Conservation (phyloP, 2,797 vertebrate genomes). For the Neosalanx taihuensis region DNA sequence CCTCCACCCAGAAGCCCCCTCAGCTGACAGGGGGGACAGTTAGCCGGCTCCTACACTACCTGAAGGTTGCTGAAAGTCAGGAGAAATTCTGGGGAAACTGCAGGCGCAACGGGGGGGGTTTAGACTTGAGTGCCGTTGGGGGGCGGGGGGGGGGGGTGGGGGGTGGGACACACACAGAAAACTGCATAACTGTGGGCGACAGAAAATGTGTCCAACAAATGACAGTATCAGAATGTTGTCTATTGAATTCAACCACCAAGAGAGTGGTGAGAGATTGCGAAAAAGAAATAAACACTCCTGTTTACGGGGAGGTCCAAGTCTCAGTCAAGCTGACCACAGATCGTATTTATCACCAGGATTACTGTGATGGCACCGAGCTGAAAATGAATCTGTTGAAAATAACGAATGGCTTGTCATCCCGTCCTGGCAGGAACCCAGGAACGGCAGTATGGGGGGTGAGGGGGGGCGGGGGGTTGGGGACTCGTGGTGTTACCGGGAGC, state of each 20-base stretch:
- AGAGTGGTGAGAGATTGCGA: constrained; percentile 1
- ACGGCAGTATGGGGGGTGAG: no score
- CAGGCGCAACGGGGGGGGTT: constrained; percentile 24
- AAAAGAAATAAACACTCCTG: constrained; percentile 5
- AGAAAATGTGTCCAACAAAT: constrained; percentile 12
- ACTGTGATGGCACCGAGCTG: constrained; percentile 34
- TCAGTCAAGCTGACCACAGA: constrained; percentile 4
- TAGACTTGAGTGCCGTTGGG: constrained; percentile 12
- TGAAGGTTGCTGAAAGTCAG: constrained; percentile 60
- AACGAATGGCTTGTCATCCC: constrained; percentile 29
- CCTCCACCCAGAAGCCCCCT: constrained; percentile 50
- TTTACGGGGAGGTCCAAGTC: constrained; percentile 9
- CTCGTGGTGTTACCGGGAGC: constrained; percentile 30
- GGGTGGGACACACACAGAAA: neutral
- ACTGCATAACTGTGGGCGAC: constrained; percentile 15
- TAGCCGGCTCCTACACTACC: constrained; percentile 58
- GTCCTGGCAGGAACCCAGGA: constrained; percentile 4
- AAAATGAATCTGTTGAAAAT: constrained; percentile 51
- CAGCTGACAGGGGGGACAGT: constrained; percentile 65
- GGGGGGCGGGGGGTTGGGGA: neutral
- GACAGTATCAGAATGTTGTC: constrained; percentile 6
- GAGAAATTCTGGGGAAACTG: constrained; percentile 26
- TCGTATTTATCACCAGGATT: constrained; percentile 32
- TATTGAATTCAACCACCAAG: neutral
- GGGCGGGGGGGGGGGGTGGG: no score